Conservation (phyloP, 2,888 invertebrate genomes). For the Eugnorisma glareosa region DNA sequence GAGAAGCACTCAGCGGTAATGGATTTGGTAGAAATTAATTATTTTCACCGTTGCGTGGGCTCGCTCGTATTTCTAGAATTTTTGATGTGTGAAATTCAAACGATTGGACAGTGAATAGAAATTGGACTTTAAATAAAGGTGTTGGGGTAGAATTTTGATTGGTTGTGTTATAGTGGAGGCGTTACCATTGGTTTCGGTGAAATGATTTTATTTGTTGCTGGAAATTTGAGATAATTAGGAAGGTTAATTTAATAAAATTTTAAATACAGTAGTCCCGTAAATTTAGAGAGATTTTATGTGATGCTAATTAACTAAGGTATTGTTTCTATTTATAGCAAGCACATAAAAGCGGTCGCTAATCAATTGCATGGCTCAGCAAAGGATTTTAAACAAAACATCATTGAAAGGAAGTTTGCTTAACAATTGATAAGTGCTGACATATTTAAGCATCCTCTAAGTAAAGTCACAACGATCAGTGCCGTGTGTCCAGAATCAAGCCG, state of each 20-base stretch:
- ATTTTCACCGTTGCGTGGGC: conserved; percentile 77
- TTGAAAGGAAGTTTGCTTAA: background rate
- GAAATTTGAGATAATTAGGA: conserved; percentile 31
- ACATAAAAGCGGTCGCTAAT: background rate
- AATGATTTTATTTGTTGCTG: conserved; percentile 49
- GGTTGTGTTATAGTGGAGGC: conserved; percentile 19
- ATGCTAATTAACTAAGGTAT: background rate
- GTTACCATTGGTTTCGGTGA: conserved; percentile 54
- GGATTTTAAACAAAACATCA: too few relatives aligned
- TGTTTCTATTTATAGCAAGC: background rate
- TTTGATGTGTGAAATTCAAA: conserved; percentile 81
- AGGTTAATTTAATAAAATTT: conserved; percentile 26
- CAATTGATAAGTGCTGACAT: background rate
- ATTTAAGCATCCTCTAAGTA: background rate
- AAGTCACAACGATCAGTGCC: background rate
- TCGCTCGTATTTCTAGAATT: conserved; percentile 76
- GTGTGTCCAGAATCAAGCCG: background rate
- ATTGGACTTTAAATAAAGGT: conserved; percentile 53
- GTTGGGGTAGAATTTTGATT: conserved; percentile 57
- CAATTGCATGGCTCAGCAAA: background rate
- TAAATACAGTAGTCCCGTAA: background rate
- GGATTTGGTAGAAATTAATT: conserved; percentile 84
- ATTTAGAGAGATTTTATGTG: background rate
- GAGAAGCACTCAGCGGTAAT: conserved; percentile 80
- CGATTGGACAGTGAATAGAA: conserved; percentile 36